Conservation (phyloP, 2,888 invertebrate genomes). For the Molanna angustata region DNA sequence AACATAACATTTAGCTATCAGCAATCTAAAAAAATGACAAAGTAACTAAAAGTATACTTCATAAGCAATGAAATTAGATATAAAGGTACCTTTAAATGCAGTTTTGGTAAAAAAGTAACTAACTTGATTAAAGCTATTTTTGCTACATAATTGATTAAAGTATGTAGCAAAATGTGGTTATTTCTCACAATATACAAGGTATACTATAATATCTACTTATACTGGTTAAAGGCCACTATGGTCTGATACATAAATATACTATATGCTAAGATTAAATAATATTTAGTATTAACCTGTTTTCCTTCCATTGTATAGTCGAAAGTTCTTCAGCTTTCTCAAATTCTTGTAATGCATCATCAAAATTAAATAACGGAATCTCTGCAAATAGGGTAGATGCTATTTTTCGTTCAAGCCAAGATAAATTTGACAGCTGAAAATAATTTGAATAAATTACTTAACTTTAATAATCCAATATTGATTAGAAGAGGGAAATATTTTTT, state of each 20-base stretch:
- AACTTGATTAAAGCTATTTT: neutral
- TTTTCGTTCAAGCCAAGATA: constrained; percentile 29
- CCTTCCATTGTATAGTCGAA: constrained; percentile 25
- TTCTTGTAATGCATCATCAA: constrained; percentile 27
- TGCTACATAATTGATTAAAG: neutral
- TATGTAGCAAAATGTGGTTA: no score
- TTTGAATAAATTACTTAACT: neutral
- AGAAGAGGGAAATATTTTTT: neutral
- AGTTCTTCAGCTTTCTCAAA: constrained; percentile 29
- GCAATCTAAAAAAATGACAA: constrained; percentile 38
- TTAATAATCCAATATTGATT: neutral
- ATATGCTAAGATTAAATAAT: no score
- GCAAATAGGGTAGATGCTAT: constrained; percentile 25
- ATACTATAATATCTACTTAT: no score
- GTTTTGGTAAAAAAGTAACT: neutral
- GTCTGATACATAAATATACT: no score
- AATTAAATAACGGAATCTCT: constrained; percentile 24
- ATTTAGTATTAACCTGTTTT: no score
- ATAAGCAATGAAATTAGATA: neutral
- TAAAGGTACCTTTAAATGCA: neutral
- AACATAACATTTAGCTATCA: constrained; percentile 57
- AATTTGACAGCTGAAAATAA: constrained; percentile 21
- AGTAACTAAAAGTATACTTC: neutral
- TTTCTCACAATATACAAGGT: no score
- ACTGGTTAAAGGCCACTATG: no score